Base-by-base conservation (phyloP, 35 echinoderm and acorn worm species). In the Strongylocentrotus purpuratus region DNA sequence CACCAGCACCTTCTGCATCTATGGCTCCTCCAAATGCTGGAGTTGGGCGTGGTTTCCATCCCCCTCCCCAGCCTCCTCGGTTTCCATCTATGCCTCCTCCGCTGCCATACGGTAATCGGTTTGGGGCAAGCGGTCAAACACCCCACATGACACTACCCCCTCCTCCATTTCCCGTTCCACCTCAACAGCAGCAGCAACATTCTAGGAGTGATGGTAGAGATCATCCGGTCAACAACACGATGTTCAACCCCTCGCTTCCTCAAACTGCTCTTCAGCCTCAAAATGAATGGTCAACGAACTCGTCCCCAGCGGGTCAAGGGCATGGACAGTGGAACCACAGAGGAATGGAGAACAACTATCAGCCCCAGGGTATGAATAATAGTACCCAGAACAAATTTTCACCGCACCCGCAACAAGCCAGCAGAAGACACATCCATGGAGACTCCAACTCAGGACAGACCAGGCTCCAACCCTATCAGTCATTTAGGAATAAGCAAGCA, bases 191-290 rank as follows among this genome's bases (percentile, higher is more conserved):
- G 9, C 31, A 88, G 87, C 87, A 89, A 4, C 87, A 89, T 33
- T 32, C 87, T 33, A 15, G 17, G 33, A 32, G 17, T 46, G 45
- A 46, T 78, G 65, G 65, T n/a, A 28, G 65, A 78, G 65, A 28
- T 70, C 61, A 70, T 18, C 18, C 61, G 2, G 17, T 5, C 65
- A n/a, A 2, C 65, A 78, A 22, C 20, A 78, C n/a, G 65, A n/a
- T 78, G 65, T 45, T 25, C 87, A 89, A 45, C 12, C 87, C 87
- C 13, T 46, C 87, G 25, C 45, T 89, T 41, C 87, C 87, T 5
- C 87, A 31, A 32, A 28, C 87, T 88, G n/a, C 87, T 89, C 87
- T 7, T 89, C 87, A 89, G 87, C 32, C 87, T 17, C 87, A 89
- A 17, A 9, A 89, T 46, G 18, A 28, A 46, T 46, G 18, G 87